These are phyloP conservation scores for Chaenocephalus aceratus DNA, from an alignment of 2,113 vertebrate species.

Conservation along the genomic window DNA sequence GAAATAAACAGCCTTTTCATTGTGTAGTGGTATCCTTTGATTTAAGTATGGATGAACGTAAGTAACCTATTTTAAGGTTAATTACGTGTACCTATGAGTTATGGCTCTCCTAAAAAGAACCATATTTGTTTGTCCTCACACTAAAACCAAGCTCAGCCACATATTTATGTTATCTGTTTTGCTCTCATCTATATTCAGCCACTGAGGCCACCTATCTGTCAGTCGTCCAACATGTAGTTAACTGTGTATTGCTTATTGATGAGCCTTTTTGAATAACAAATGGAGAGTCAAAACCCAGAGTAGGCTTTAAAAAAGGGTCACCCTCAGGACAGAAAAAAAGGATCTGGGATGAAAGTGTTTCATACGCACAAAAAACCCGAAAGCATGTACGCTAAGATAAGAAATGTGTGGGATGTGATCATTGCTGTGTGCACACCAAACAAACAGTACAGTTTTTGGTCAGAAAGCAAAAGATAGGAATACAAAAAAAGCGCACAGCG, in stretches of 20 bases:
- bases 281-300: neutral
- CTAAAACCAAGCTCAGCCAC: neutral
- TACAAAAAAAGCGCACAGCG: conserved; percentile 27
- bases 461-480: conserved; percentile 25
- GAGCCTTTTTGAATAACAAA: conserved; percentile 16
- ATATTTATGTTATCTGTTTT: neutral
- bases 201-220: neutral
- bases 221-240: conserved; percentile 1
- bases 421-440: conserved; percentile 30
- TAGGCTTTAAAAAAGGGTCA: conserved; percentile 40
- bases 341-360: conserved; percentile 69
- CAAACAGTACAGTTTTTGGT: conserved; percentile 40
- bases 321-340: conserved; percentile 39
- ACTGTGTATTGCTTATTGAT: conserved; percentile 17
- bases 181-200: conserved; percentile 8
- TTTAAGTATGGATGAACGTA: too few relatives aligned
- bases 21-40: neutral
- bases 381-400: conserved; percentile 54
- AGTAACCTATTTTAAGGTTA: neutral
- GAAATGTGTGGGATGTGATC: conserved; percentile 68
- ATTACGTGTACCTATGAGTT: neutral
- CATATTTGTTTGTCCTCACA: neutral
- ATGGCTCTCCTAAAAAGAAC: neutral
- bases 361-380: conserved; percentile 34
- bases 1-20: neutral